These are phyloP conservation scores for Rhabdornis inornatus DNA, from an alignment of 2,113 vertebrate species.

Conservation along the genomic window DNA sequence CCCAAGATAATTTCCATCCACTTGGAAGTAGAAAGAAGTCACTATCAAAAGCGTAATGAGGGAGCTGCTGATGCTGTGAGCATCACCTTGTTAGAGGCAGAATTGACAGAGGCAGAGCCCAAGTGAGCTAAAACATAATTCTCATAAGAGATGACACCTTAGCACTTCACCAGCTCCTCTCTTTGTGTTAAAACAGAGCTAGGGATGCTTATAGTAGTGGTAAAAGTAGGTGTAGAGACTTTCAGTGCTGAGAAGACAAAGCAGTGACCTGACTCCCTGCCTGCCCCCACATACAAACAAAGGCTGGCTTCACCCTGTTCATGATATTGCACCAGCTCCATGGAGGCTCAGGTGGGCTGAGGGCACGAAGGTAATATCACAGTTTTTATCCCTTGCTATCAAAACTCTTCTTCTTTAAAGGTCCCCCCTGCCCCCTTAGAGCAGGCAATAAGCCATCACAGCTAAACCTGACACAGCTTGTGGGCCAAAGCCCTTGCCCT, in stretches of 20 bases:
- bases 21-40: not conserved
- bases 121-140: not conserved
- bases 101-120: not conserved
- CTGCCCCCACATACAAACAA: fast-evolving
- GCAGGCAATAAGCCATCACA: not conserved
- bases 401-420: not conserved
- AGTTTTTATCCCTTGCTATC: not conserved
- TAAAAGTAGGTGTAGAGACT: not conserved
- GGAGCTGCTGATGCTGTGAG: not conserved
- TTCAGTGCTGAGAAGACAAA: not conserved
- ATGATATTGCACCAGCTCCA: not conserved
- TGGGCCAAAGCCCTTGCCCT: not conserved
- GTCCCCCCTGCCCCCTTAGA: not conserved
- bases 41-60: not conserved
- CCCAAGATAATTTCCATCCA: not conserved
- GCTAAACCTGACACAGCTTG: not conserved
- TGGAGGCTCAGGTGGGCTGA: not conserved
- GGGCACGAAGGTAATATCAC: not conserved
- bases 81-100: fast-evolving
- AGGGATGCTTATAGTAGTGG: not conserved
- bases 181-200: not conserved
- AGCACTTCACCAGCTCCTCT: not conserved
- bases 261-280: not conserved
- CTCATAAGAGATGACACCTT: not conserved
- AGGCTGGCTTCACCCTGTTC: not conserved